Conservation (phyloP, 2,888 invertebrate species). For the Synanthedon formicaeformis region DNA sequence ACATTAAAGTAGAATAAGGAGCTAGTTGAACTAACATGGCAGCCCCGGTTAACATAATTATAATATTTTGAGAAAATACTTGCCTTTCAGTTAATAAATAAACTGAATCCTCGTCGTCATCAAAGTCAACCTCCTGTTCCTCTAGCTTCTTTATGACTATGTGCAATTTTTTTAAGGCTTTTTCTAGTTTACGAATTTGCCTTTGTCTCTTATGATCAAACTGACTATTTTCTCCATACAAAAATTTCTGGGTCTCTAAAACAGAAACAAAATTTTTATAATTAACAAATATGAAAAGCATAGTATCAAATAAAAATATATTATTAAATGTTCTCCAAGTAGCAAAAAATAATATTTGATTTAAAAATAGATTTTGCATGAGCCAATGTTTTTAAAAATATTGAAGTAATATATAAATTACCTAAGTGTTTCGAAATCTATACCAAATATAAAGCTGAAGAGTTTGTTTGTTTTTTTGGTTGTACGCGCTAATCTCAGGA, state of each 20-base stretch:
- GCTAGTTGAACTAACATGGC: no score
- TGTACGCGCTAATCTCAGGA: no score
- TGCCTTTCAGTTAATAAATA: constrained; percentile 78
- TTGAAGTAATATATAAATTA: no score
- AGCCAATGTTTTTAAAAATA: no score
- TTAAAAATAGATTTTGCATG: no score
- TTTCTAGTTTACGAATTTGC: constrained; percentile 70
- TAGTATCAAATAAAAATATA: background rate
- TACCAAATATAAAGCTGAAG: no score
- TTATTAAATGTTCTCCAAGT: no score
- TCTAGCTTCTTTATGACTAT: constrained; percentile 77
- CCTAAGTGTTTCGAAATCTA: no score
- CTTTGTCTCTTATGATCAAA: constrained; percentile 57
- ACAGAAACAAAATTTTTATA: constrained; percentile 5
- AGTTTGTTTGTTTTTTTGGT: no score
- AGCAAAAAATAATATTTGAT: no score
- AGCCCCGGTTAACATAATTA: no score
- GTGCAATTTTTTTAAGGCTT: constrained; percentile 72
- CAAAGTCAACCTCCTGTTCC: constrained; percentile 77
- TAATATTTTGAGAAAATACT: background rate
- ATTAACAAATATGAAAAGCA: background rate
- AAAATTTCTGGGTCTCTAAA: constrained; percentile 23
- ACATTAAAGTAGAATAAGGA: no score
- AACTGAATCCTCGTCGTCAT: constrained; percentile 78
- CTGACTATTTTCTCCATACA: constrained; percentile 34